Base-by-base conservation (phyloP, 2,888 invertebrate species). In the Orchesellides sinensis region DNA sequence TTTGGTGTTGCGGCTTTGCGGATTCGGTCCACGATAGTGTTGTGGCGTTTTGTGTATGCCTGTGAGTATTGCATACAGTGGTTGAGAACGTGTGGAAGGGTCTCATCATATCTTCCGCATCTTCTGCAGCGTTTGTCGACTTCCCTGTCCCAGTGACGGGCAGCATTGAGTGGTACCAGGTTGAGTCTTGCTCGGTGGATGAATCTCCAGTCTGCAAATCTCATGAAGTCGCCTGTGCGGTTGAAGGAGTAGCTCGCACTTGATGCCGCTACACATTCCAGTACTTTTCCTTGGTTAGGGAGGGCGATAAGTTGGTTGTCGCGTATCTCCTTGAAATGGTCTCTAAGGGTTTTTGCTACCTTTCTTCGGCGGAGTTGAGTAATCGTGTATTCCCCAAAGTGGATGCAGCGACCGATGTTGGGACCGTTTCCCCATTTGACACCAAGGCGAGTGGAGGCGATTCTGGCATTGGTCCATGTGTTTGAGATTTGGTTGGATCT, bases 201-300 rank as follows among this genome's bases (percentile, higher is more conserved):
- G 75, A 90, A 90, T 3, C 90, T 87, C 90, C 90, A 90, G 78
- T 90, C 90, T 6, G 89, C 89, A 83, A 90, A 90, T 4, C 89
- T 69, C 27, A 88, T 89, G 77, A 84, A 88, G 4, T 69, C 66
- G 0, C 89, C 89, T 0, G 63, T 66, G 0, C 87, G 61, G 19
- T 89, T 74, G 83, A 89, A 90, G 86, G 89, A 89, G 78, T 89
- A 89, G 32, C 88, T 87, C n/a, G 77, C 72, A n/a, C 54, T 0
- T 23, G 10, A 2, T 49, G 32, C 32, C 1, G 45, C 65, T 4
- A 75, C 14, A 52, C 74, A 25, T 72, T 84, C 87, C 87, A 88
- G n/a, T 40, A 32, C 88, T 88, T 89, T 12, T n/a, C 47, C 47
- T 78, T 77, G 6, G 74, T 73, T 17, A 17, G 68, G 10, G 10